Percentiles rank a stretch among this genome's conserved stretches.
Conservation (phyloP, 92 coral and sea anemone species). For the Porites cylindrica region DNA sequence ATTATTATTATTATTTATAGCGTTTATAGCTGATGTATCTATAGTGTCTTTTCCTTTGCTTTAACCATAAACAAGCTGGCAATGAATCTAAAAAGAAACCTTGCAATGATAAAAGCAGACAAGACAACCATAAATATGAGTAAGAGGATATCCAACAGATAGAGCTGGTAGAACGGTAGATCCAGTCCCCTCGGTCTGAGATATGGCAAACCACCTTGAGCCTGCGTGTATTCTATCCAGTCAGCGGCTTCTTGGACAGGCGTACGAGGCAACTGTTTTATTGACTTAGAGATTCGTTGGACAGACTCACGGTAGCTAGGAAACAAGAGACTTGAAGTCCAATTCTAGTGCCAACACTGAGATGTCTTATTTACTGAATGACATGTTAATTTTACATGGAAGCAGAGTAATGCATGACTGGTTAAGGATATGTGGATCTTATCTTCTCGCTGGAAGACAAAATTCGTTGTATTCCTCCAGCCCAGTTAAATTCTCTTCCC, state of each 20-base stretch:
- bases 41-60: constrained; percentile 9
- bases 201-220: constrained; percentile 42
- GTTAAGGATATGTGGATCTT: no score
- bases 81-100: neutral
- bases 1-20: neutral
- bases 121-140: neutral
- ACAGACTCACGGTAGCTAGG: constrained; percentile 42
- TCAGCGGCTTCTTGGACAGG: constrained; percentile 64
- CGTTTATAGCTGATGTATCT: neutral
- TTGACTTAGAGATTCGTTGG: constrained; percentile 31
- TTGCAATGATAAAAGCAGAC: neutral
- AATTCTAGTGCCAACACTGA: no score
- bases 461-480: no score
- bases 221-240: constrained; percentile 62
- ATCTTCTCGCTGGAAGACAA: no score
- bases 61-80: neutral
- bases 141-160: constrained; percentile 47
- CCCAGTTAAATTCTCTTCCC: no score
- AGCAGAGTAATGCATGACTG: no score
- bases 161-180: constrained; percentile 54
- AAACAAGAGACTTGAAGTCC: neutral
- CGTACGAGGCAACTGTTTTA: constrained; percentile 37
- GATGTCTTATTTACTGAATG: no score
- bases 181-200: constrained; percentile 48
- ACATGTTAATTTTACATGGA: no score